Evolutionary conservation across 2,797 vertebrate species (phyloP).

Genomic region (Rhodeus uyekii): DNA sequence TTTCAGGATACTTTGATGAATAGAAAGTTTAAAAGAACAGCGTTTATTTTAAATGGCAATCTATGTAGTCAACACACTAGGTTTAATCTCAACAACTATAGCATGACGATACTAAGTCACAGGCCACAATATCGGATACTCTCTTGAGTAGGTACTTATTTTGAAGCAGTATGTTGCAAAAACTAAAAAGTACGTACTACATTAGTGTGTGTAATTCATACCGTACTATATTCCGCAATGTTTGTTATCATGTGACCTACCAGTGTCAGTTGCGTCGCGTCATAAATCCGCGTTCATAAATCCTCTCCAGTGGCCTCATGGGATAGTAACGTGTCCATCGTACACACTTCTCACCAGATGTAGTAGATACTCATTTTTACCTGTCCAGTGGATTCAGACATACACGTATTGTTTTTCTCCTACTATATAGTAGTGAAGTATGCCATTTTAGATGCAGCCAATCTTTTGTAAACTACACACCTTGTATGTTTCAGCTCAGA

Average conservation of each 20-base stretch:
- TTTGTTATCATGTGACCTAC: not conserved
- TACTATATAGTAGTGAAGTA: not conserved
- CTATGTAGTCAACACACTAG: not conserved
- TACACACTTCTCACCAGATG: not conserved
- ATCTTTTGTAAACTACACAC: not conserved
- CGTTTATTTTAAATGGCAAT: not conserved
- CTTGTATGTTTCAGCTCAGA: conserved; percentile 76
- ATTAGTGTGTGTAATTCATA: no score
- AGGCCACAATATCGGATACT: not conserved
- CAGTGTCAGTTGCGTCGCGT: not conserved
- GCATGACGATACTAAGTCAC: not conserved
- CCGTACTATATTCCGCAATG: no score
- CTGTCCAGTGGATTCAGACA: not conserved
- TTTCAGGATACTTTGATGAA: not conserved
- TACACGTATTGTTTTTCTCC: not conserved
- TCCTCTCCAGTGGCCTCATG: not conserved
- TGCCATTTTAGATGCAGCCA: not conserved
- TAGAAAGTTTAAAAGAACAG: no score
- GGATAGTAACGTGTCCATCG: not conserved
- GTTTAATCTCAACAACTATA: not conserved
- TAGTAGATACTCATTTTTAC: not conserved
- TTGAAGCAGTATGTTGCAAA: not conserved
- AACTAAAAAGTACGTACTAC: no score
- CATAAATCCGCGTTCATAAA: not conserved
- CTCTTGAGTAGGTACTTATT: not conserved